Base-by-base conservation (phyloP, 1,140 invertebrate genomes). In the Aethina tumida region DNA sequence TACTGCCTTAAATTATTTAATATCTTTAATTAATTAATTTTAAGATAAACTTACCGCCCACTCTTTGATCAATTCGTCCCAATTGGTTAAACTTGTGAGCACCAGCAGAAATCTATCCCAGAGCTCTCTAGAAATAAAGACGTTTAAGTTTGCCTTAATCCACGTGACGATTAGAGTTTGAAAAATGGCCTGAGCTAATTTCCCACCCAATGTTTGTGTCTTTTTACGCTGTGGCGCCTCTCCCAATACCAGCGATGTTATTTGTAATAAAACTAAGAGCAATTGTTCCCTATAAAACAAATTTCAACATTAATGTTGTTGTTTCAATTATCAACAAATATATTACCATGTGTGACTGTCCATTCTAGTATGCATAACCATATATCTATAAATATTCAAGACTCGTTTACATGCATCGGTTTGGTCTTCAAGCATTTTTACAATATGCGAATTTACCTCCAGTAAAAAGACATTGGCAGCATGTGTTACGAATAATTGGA, bases 131-230 rank as follows among this genome's bases (percentile, higher is more conserved):
- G 87, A 50, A 18, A 62, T 60, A 3, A 84, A 74, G 2, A 97
- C 91, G 66, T 96, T 95, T 39, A 97, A 71, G 66, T 97, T 96
- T 0, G 93, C 93, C 59, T 95, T 93, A 44, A 97, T 97, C 92
- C 93, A 97, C 1, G 92, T 96, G 24, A 97, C 93, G 45, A 97
- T 95, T 9, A 97, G 62, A 1, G 94, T 98, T 73, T 97, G 79
- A 55, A 90, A 96, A 45, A 97, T 82, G 2, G 91, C 88, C 17
- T 88, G 85, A 13, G 92, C 91, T 28, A 97, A 66, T 52, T 81
- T 75, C 17, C 79, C 78, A 48, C 87, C 88, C 32, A 95, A 69
- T 21, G 77, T 79, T 49, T 83, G 78, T 45, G 82, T 74, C 63
- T 81, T 81, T 42, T 77, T 76, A 43, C 77, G 77, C 1, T 80